Conservation (phyloP, 2,888 invertebrate species). For the Adelognathus sp. region DNA sequence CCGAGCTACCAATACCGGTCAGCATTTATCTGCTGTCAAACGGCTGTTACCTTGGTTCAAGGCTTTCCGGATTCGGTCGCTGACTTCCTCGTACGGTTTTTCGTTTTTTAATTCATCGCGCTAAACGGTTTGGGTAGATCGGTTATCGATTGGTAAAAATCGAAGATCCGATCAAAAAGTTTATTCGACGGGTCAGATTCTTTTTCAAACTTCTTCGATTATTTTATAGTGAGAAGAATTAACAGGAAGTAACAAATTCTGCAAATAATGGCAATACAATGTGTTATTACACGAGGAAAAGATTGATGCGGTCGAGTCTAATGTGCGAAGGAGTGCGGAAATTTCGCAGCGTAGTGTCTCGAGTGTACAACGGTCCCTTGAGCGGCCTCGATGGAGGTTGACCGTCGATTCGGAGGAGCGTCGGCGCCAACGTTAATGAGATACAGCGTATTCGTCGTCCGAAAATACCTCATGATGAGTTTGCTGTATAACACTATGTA, state of each 20-base stretch:
- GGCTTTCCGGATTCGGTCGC: background rate
- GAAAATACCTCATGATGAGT: slow-evolving; percentile 17
- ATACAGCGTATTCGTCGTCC: slow-evolving; percentile 7
- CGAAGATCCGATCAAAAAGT: background rate
- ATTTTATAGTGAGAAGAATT: background rate
- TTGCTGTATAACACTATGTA: background rate
- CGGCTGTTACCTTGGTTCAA: background rate
- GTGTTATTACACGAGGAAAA: background rate
- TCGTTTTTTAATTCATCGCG: background rate
- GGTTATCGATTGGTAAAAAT: background rate
- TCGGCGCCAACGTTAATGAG: slow-evolving; percentile 5
- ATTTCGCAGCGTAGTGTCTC: background rate
- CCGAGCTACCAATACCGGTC: background rate
- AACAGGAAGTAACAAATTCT: background rate
- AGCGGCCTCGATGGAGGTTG: slow-evolving; percentile 15
- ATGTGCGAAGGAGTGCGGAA: background rate
- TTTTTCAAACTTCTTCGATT: background rate
- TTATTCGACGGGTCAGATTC: background rate
- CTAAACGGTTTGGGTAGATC: background rate
- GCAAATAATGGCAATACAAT: background rate
- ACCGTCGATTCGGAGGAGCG: background rate
- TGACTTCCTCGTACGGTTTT: background rate
- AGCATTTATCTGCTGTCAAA: background rate
- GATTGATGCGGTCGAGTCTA: background rate
- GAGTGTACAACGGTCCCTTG: slow-evolving; percentile 2